These are phyloP conservation scores for Phocoena sinus DNA, from an alignment of 2,113 vertebrate genomes.

Conservation along the genomic window DNA sequence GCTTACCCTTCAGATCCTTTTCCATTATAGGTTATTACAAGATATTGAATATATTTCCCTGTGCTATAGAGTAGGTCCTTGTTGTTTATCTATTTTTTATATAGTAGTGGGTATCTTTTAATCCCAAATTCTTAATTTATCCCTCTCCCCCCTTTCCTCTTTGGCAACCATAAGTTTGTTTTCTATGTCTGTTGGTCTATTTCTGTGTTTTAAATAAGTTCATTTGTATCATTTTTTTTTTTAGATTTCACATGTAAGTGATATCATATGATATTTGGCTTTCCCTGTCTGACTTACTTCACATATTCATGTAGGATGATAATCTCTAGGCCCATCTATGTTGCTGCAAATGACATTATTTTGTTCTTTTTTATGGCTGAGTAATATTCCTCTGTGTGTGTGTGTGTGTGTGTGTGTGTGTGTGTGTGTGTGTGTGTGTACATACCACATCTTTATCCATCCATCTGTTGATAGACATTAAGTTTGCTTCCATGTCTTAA, in stretches of 20 bases:
- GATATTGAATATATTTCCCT: not conserved
- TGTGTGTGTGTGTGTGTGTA: not conserved
- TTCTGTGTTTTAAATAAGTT: not conserved
- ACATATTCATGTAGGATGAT: not conserved
- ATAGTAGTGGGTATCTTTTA: not conserved
- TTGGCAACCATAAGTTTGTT: not conserved
- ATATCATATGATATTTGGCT: not conserved
- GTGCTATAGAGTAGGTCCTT: not conserved
- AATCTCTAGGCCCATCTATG: not conserved
- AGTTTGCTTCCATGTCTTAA: not conserved
- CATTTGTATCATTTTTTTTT: not conserved
- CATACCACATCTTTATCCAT: not conserved
- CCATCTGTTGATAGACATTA: not conserved
- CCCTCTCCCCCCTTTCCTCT: not conserved
- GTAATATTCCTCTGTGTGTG: not conserved
- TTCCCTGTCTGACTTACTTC: not conserved
- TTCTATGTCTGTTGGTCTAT: not conserved
- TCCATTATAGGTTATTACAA: not conserved
- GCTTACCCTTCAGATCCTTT: too few species aligned
- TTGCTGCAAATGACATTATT: not conserved
- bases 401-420: not conserved
- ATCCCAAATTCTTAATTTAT: not conserved
- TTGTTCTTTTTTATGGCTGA: not conserved
- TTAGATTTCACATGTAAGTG: not conserved
- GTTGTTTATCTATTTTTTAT: not conserved